phyloP scores from a whole-genome alignment of 92 coral and sea anemone species.

The Desmophyllum pertusum region DNA sequence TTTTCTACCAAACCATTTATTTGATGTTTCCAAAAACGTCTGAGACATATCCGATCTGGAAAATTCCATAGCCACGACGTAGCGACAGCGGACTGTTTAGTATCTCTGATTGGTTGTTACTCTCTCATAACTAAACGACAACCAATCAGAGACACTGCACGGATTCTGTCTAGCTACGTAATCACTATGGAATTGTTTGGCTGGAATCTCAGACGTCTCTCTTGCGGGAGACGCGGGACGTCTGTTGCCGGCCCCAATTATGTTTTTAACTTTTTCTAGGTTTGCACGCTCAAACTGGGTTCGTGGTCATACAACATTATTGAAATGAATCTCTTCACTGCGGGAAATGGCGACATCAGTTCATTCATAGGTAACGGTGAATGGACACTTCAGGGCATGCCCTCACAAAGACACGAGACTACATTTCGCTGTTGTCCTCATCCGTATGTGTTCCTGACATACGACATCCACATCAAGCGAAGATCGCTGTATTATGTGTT shows the following conservation, averaged over 20 bases:
- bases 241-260: not conserved
- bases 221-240: too few species aligned
- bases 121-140: too few species aligned
- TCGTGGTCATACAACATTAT: constrained; percentile 84
- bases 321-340: constrained; percentile 75
- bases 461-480: constrained; percentile 80
- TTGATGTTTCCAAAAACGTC: too few species aligned
- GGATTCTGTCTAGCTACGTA: too few species aligned
- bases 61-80: too few species aligned
- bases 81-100: too few species aligned
- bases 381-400: constrained; percentile 85
- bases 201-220: too few species aligned
- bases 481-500: constrained; percentile 80
- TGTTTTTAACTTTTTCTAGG: constrained; percentile 34
- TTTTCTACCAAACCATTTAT: too few species aligned
- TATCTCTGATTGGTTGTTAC: too few species aligned
- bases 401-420: constrained; percentile 71
- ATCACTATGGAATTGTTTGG: too few species aligned
- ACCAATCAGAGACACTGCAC: too few species aligned
- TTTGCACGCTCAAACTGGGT: constrained; percentile 78
- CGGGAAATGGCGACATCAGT: constrained; percentile 75
- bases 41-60: too few species aligned
- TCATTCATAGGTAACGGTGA: constrained; percentile 86
- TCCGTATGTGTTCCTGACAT: constrained; percentile 72
- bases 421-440: constrained; percentile 86